phyloP scores from a whole-genome alignment of 1,140 invertebrate species.

The Drosophila equinoxialis region DNA sequence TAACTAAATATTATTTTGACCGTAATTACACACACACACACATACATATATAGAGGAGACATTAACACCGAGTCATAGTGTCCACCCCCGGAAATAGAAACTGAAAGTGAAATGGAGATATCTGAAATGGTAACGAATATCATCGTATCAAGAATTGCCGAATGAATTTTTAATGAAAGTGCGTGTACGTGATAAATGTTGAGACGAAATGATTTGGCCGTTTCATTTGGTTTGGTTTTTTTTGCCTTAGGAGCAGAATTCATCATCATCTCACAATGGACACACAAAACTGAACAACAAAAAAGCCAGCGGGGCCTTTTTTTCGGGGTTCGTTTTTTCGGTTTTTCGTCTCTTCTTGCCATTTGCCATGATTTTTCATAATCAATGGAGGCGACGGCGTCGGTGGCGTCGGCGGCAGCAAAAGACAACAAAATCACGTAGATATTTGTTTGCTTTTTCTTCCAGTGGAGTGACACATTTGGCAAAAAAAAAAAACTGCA shows the following conservation, averaged over 20 bases:
- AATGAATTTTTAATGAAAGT: constrained; percentile 65
- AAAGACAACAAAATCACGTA: constrained; percentile 78
- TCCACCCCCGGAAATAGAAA: constrained; percentile 62
- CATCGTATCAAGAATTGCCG: constrained; percentile 40
- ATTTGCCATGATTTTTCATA: constrained; percentile 79
- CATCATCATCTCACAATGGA: constrained; percentile 18
- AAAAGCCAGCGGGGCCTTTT: constrained; percentile 54
- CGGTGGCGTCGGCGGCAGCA: constrained; percentile 18
- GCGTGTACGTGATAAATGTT: constrained; percentile 71
- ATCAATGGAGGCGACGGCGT: constrained; percentile 48
- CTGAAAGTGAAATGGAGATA: constrained; percentile 35
- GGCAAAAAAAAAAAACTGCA: background rate
- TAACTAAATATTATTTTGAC: constrained; percentile 82
- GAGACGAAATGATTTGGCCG: constrained; percentile 63
- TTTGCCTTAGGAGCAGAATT: constrained; percentile 6
- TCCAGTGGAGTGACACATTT: constrained; percentile 15
- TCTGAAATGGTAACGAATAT: constrained; percentile 22
- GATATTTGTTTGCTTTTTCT: constrained; percentile 8
- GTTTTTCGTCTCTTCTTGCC: constrained; percentile 44
- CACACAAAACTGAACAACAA: constrained; percentile 3
- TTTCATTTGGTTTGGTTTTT: constrained; percentile 40
- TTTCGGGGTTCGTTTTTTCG: constrained; percentile 19
- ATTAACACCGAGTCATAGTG: constrained; percentile 20
- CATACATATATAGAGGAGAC: background rate
- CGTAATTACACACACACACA: constrained; percentile 70